phyloP scores from a whole-genome alignment of 2,113 vertebrate species.

The Osmerus eperlanus region DNA sequence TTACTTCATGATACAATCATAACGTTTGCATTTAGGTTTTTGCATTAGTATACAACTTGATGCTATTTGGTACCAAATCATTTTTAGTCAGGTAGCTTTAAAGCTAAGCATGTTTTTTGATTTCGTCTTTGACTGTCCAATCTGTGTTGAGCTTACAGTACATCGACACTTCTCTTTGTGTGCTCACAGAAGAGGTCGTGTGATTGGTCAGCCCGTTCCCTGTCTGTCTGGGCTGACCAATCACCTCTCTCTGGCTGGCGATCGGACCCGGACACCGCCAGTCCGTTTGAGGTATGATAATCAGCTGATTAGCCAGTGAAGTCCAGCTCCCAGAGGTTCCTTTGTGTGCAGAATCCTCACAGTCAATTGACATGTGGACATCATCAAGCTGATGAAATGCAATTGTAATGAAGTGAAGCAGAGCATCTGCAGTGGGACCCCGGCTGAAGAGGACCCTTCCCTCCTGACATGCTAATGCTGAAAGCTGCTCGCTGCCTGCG shows the following conservation, averaged over 20 bases:
- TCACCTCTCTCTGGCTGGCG: constrained; percentile 58
- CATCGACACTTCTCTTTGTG: constrained; percentile 42
- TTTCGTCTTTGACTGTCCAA: too few relatives aligned
- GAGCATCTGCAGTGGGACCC: constrained; percentile 94
- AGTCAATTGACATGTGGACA: constrained; percentile 99
- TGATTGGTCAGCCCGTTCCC: constrained; percentile 58
- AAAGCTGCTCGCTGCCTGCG: constrained; percentile 97
- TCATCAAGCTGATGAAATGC: constrained; percentile 99
- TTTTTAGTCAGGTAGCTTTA: too few relatives aligned
- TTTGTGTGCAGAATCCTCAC: constrained; percentile 99
- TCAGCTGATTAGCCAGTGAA: constrained; percentile 99
- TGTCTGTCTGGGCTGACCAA: constrained; percentile 55
- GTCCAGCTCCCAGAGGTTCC: constrained; percentile 98
- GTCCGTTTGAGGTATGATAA: constrained; percentile 99
- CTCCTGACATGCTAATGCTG: constrained; percentile 99
- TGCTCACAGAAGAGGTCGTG: constrained; percentile 54
- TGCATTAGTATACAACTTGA: too few relatives aligned
- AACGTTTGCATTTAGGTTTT: too few relatives aligned
- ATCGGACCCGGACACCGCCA: constrained; percentile 78
- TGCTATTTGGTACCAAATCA: too few relatives aligned
- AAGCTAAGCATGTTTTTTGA: too few relatives aligned
- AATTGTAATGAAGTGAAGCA: constrained; percentile 99
- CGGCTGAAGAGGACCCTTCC: constrained; percentile 93
- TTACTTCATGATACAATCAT: too few relatives aligned
- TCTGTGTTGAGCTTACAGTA: too few relatives aligned